These are phyloP conservation scores for Nannospalax galili DNA, from an alignment of 2,113 vertebrate species.

Conservation along the genomic window DNA sequence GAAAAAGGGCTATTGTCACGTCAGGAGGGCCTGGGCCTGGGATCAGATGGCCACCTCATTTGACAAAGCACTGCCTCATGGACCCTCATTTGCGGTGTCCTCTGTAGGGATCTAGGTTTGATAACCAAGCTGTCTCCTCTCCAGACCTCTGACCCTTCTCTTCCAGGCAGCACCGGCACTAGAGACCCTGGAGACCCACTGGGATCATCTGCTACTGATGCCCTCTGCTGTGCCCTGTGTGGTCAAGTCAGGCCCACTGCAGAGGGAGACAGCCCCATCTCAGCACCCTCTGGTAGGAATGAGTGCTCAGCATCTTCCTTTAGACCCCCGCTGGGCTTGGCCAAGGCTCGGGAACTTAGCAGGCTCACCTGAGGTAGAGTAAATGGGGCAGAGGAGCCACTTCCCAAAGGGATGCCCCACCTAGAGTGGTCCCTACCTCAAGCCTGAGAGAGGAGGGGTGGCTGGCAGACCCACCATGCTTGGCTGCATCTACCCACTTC, in stretches of 20 bases:
- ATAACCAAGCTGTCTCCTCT: rapidly evolving
- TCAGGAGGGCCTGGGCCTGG: background rate
- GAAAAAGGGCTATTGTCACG: background rate
- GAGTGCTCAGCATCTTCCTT: rapidly evolving
- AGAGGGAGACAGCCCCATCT: rapidly evolving
- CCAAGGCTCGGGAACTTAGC: background rate
- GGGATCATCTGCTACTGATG: background rate
- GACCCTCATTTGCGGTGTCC: background rate
- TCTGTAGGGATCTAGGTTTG: background rate
- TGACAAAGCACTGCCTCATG: background rate
- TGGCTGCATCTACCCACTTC: no score
- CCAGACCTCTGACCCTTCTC: background rate
- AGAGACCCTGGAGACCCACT: rapidly evolving
- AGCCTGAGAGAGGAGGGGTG: rapidly evolving
- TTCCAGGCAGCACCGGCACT: background rate
- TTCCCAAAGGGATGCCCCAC: background rate
- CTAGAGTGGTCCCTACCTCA: background rate
- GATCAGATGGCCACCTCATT: background rate
- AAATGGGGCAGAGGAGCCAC: no score
- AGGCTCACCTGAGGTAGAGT: rapidly evolving
- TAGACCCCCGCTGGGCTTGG: background rate
- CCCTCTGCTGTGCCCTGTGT: slow-evolving; percentile 81
- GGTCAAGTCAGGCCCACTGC: background rate
- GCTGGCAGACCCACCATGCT: background rate
- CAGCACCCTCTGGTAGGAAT: slow-evolving; percentile 82